Evolutionary conservation across 2,113 vertebrate genomes (phyloP).

Genomic region (Taurulus bubalis): DNA sequence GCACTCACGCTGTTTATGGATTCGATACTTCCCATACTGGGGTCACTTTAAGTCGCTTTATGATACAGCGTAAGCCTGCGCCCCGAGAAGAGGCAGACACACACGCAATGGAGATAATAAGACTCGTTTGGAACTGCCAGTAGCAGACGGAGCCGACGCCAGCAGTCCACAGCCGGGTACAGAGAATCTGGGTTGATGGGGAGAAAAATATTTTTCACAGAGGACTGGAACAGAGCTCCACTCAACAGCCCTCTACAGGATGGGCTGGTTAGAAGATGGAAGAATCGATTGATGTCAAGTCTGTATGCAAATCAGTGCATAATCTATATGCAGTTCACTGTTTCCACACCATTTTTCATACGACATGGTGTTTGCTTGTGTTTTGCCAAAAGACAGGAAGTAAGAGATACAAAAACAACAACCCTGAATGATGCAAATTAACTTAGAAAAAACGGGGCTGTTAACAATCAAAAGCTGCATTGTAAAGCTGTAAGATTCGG

Average conservation of each 20-base stretch:
- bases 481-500: too few relatives aligned
- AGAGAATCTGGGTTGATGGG: conserved; percentile 5
- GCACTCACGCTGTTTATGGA: conserved; percentile 35
- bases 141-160: background rate
- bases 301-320: background rate
- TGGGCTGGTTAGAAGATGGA: conserved; percentile 6
- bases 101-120: conserved; percentile 21
- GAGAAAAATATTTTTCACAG: conserved; percentile 8
- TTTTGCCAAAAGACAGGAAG: background rate
- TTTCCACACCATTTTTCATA: background rate
- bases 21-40: conserved; percentile 21
- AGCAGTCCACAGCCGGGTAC: background rate
- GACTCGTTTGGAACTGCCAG: conserved; percentile 8
- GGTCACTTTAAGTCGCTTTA: conserved; percentile 45
- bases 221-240: background rate
- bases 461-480: background rate
- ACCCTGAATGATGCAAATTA: background rate
- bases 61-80: conserved; percentile 40
- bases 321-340: background rate
- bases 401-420: background rate
- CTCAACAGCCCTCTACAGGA: background rate
- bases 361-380: background rate
- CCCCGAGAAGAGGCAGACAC: conserved; percentile 20
- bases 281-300: background rate
- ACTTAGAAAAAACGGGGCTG: background rate